Evolutionary conservation across 1,140 invertebrate species (phyloP).

Genomic region (Spodoptera frugiperda): DNA sequence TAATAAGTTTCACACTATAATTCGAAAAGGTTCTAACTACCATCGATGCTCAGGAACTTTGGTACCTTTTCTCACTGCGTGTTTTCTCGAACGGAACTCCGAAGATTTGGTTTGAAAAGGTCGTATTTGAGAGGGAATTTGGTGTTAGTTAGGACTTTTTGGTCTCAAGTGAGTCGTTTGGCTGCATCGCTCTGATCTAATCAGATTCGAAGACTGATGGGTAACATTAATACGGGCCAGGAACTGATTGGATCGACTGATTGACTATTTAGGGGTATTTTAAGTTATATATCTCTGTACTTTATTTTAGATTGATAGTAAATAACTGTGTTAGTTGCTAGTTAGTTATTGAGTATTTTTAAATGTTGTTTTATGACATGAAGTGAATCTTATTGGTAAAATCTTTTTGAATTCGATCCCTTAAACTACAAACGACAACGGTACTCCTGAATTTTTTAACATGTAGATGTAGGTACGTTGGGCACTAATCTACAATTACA

Average conservation of each 20-base stretch:
- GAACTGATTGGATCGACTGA: conserved; percentile 56
- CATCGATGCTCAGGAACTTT: conserved; percentile 17
- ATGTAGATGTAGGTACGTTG: too few relatives aligned
- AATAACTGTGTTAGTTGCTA: neutral
- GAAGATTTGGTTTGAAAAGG: conserved; percentile 48
- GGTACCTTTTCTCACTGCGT: conserved; percentile 33
- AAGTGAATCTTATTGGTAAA: too few relatives aligned
- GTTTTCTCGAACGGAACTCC: conserved; percentile 26
- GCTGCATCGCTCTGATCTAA: conserved; percentile 54
- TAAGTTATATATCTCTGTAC: conserved; percentile 37
- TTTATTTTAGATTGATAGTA: neutral
- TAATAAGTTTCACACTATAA: conserved; percentile 66
- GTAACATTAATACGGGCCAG: conserved; percentile 58
- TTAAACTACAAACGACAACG: too few relatives aligned
- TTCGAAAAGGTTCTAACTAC: conserved; percentile 65
- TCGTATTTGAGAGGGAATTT: conserved; percentile 48
- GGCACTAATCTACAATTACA: too few relatives aligned
- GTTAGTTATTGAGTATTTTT: too few relatives aligned
- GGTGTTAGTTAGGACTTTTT: conserved; percentile 47
- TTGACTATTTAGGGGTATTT: conserved; percentile 48
- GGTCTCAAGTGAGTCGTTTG: conserved; percentile 11
- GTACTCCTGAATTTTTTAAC: too few relatives aligned
- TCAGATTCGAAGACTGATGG: conserved; percentile 60
- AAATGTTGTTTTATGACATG: too few relatives aligned
- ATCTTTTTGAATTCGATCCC: too few relatives aligned